Evolutionary conservation across 2,888 invertebrate species (phyloP), one percentile per base, ranked within the genome.

Genomic region (Rotaria magnacalcarata): DNA sequence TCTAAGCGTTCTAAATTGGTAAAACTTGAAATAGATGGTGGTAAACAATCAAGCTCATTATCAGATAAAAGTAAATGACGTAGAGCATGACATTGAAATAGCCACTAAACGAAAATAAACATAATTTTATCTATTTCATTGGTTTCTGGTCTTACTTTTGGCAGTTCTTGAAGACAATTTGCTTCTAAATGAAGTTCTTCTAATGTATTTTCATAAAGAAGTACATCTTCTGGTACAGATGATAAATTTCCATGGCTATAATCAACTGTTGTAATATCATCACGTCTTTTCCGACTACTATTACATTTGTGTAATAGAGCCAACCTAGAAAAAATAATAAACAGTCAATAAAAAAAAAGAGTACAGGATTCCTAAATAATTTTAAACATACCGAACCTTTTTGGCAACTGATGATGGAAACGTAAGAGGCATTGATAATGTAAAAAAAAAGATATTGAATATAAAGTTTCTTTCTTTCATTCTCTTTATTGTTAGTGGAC

Each of bases 61-160:
- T 96, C 96, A 91, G 95, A 95, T 87, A 96, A 93, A 89, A 94
- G 94, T 88, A 97, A 92, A 89, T 94, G 93, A 89, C 94, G 94
- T 88, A 97, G 92, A 88, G 95, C 96, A 92, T 96, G 95, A 92
- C 96, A 97, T 92, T 96, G 96, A 91, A 96, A 96, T 88, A 96
- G 92, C 90, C 95, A 95, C 90, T 90, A 88, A 74, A 88, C 88
- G 84, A 58, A 87, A 43, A 87, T 47, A 41, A 56, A 3, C 7
- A 14, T 11, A 27, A 6, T 19, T 8, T 60, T 52, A 27, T 54
- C 43, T 21, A 10, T 43, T 43, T 14, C 11, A 60, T 43, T 84
- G 0, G 0, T 34, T 58, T 58, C 34, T 34, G 34, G n/a, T 58
- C 24, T 19, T 86, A 86, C 86, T 74, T 85, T 85, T 27, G 86